These are phyloP conservation scores for Heliconius hermathena DNA, from an alignment of 1,140 invertebrate genomes.

Conservation along the genomic window DNA sequence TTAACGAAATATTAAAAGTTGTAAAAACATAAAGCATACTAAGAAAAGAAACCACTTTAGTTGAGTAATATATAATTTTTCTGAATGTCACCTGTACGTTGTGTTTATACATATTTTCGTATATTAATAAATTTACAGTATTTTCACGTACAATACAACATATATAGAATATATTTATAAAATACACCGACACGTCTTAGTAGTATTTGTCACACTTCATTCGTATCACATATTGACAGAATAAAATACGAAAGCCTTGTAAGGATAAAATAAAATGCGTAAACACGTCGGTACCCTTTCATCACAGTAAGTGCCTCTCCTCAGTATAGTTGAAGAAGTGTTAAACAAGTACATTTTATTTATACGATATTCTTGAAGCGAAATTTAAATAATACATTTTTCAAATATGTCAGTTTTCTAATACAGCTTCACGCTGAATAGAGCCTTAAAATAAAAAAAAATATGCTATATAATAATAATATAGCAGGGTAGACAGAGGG, in stretches of 20 bases:
- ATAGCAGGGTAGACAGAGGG: too few species aligned
- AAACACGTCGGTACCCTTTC: slow-evolving; percentile 35
- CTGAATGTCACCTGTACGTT: too few species aligned
- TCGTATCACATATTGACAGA: slow-evolving; percentile 12
- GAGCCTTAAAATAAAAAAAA: too few species aligned
- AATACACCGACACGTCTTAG: neutral
- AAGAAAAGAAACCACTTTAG: neutral
- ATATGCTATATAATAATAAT: too few species aligned
- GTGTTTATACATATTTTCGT: too few species aligned
- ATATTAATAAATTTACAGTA: neutral
- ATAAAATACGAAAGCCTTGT: slow-evolving; percentile 29
- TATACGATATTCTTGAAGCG: slow-evolving; percentile 15
- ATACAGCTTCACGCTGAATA: too few species aligned
- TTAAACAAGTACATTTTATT: slow-evolving; percentile 24
- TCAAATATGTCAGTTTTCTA: too few species aligned
- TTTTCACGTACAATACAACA: neutral
- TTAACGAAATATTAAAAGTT: neutral
- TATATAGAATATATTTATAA: neutral
- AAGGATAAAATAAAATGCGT: slow-evolving; percentile 39
- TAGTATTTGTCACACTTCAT: neutral
- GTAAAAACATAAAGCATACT: neutral
- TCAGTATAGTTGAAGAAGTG: slow-evolving; percentile 23
- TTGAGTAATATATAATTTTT: too few species aligned
- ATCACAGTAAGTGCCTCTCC: slow-evolving; percentile 29
- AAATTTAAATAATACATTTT: slow-evolving; percentile 11